Percentiles rank a stretch among this genome's conserved stretches.
Evolutionary conservation across 2,113 vertebrate genomes (phyloP).

Genomic region (Thinocorus orbignyianus): DNA sequence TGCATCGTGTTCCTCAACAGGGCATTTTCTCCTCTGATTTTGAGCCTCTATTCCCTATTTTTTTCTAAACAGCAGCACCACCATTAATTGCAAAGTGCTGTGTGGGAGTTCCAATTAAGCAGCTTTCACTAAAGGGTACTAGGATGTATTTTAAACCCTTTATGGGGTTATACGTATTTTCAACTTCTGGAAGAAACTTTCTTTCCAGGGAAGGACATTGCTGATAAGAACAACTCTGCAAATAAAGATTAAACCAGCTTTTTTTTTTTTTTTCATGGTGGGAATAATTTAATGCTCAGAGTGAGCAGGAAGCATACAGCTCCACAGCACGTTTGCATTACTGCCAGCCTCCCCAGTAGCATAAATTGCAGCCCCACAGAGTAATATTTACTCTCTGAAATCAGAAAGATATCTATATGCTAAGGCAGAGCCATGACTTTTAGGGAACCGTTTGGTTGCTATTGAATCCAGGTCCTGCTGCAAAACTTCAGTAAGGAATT

Average conservation of each 20-base stretch:
- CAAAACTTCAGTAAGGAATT: not conserved
- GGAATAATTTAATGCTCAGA: not conserved
- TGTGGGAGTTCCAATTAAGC: constrained; percentile 41
- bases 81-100: not conserved
- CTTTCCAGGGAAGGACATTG: not conserved
- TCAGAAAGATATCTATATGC: not conserved
- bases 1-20: not conserved
- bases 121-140: not conserved
- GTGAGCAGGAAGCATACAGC: not conserved
- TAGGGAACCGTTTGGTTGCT: not conserved
- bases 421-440: not conserved
- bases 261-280: not conserved
- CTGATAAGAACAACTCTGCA: not conserved
- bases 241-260: not conserved
- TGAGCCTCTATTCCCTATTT: not conserved
- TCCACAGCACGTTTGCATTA: not conserved
- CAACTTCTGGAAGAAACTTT: constrained; percentile 34
- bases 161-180: not conserved
- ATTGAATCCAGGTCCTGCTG: not conserved
- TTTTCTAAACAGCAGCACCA: not conserved
- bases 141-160: constrained; percentile 15
- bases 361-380: not conserved
- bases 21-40: no score
- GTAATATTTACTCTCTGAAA: not conserved
- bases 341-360: not conserved